These are phyloP conservation scores for Megaceryle maxima DNA, from an alignment of 2,113 vertebrate genomes.

Conservation along the genomic window DNA sequence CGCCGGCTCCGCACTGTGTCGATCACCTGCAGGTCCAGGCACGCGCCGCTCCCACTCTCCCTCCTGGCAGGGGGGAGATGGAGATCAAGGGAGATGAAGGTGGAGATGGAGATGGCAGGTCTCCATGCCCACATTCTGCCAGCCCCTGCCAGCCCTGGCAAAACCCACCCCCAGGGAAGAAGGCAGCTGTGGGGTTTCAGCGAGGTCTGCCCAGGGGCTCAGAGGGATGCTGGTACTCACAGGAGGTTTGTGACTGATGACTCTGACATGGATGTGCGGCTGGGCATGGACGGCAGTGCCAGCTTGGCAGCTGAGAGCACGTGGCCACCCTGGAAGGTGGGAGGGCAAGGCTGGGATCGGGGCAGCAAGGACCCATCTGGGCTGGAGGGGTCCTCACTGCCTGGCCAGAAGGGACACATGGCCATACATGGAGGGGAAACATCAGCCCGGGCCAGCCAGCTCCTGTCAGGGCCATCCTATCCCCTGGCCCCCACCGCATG, in stretches of 20 bases:
- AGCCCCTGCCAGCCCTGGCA: not conserved
- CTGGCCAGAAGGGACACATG: not conserved
- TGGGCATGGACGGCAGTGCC: slow-evolving; percentile 92
- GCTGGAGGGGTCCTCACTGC: not conserved
- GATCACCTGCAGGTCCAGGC: slow-evolving; percentile 95
- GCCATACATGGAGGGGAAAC: not conserved
- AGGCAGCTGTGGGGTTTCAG: not conserved
- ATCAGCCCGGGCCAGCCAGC: not conserved
- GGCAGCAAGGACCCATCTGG: not conserved
- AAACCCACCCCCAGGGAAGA: not conserved
- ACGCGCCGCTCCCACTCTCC: slow-evolving; percentile 91
- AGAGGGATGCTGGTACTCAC: slow-evolving; percentile 74
- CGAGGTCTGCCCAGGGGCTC: rapidly evolving
- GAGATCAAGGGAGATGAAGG: not conserved
- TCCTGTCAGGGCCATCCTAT: not conserved
- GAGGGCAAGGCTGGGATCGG: not conserved
- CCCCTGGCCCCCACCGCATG: rapidly evolving
- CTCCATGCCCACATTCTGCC: not conserved
- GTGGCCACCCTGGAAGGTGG: slow-evolving; percentile 84
- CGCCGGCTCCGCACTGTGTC: slow-evolving; percentile 89
- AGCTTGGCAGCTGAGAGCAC: slow-evolving; percentile 87
- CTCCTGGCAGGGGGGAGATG: slow-evolving; percentile 69
- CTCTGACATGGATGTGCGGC: slow-evolving; percentile 89
- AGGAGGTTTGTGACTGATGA: slow-evolving; percentile 94
- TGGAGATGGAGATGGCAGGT: not conserved